These are phyloP conservation scores for Hydrotaea diabolus DNA, from an alignment of 2,888 invertebrate species.

Conservation along the genomic window DNA sequence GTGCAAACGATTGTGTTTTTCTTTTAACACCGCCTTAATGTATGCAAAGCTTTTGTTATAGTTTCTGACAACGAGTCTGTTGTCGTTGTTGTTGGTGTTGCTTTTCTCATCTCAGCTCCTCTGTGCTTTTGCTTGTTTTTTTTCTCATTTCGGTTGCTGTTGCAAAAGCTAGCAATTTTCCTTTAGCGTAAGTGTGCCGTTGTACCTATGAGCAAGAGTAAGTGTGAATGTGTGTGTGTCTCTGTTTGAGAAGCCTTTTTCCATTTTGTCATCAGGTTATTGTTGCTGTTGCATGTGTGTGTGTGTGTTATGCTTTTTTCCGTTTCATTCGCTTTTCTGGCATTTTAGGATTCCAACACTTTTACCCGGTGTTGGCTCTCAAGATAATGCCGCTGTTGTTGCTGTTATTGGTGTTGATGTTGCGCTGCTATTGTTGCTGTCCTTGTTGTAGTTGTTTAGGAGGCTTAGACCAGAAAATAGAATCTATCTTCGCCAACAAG, in stretches of 20 bases:
- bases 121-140: conserved; percentile 30
- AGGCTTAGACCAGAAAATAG: conserved; percentile 30
- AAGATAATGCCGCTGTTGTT: conserved; percentile 21
- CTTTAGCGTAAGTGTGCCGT: not conserved
- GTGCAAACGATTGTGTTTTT: conserved; percentile 53
- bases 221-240: not conserved
- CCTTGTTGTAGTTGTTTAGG: not conserved
- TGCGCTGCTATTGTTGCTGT: not conserved
- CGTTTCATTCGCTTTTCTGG: conserved; percentile 24
- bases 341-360: conserved; percentile 64
- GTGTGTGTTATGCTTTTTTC: conserved; percentile 13
- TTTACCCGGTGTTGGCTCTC: conserved; percentile 19
- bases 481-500: not conserved
- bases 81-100: conserved; percentile 39
- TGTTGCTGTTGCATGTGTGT: not conserved
- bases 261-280: not conserved
- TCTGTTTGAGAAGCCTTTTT: not conserved
- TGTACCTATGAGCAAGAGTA: not conserved
- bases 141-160: not conserved
- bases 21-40: conserved; percentile 71
- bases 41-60: conserved; percentile 76
- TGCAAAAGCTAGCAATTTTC: conserved; percentile 26
- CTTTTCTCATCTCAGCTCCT: not conserved
- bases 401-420: not conserved
- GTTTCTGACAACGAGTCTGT: conserved; percentile 69